These are phyloP conservation scores for Oscheius sp. DNA, from an alignment of 2,888 invertebrate species.

Conservation along the genomic window DNA sequence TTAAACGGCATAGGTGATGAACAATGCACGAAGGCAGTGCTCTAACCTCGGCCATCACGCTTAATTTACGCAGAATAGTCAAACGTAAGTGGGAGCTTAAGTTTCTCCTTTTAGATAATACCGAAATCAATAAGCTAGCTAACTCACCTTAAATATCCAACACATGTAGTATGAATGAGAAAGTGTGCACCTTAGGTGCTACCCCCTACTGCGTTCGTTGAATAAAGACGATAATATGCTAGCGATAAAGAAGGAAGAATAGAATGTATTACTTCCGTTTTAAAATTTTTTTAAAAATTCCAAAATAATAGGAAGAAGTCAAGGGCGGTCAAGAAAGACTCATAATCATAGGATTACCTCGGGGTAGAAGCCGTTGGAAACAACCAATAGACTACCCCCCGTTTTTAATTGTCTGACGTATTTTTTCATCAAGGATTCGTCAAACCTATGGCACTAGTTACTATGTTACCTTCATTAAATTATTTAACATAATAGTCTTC, in stretches of 20 bases:
- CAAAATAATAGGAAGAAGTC: not conserved
- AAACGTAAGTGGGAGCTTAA: constrained; percentile 4
- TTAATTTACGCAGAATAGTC: constrained; percentile 28
- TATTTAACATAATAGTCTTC: too few relatives aligned
- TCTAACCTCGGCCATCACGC: constrained; percentile 19
- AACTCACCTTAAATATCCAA: constrained; percentile 32
- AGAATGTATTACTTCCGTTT: not conserved
- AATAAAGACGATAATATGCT: constrained; percentile 19
- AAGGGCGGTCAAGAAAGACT: constrained; percentile 23
- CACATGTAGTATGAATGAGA: constrained; percentile 31
- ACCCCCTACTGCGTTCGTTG: constrained; percentile 17
- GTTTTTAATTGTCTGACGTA: too few relatives aligned
- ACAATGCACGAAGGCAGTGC: not conserved
- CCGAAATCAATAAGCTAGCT: constrained; percentile 1
- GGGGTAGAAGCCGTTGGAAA: constrained; percentile 23
- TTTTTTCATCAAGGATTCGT: too few relatives aligned
- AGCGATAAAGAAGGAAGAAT: constrained; percentile 19
- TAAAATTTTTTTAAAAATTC: not conserved
- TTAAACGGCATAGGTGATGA: not conserved
- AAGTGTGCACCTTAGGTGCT: constrained; percentile 18
- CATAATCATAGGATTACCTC: constrained; percentile 31
- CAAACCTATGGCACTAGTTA: too few relatives aligned
- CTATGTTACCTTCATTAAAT: too few relatives aligned
- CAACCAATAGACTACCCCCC: too few relatives aligned
- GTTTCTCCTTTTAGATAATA: not conserved